phyloP scores from a whole-genome alignment of 1,140 invertebrate genomes.

The Paramacrobiotus metropolitanus region DNA sequence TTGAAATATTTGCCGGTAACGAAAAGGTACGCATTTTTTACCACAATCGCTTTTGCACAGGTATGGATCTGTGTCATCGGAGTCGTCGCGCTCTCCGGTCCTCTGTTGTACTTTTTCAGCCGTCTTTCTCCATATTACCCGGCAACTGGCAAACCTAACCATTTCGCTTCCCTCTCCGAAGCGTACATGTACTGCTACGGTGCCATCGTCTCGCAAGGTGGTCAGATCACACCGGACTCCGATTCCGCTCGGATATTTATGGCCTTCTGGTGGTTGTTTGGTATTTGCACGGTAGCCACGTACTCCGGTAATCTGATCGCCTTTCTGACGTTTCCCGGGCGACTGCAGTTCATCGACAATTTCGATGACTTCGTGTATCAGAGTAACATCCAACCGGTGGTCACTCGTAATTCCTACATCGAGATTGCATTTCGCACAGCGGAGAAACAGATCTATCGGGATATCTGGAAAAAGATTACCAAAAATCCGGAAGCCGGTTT shows the following conservation, averaged over 20 bases:
- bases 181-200: background rate
- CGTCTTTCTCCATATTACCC: background rate
- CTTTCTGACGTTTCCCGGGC: conserved; percentile 7
- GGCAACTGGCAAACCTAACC: background rate
- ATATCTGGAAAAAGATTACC: background rate
- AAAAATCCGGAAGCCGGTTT: background rate
- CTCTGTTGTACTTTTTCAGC: background rate
- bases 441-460: background rate
- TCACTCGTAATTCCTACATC: background rate
- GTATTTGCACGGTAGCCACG: conserved; percentile 7
- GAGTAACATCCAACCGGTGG: background rate
- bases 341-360: background rate
- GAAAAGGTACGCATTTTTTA: background rate
- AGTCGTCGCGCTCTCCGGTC: background rate
- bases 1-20: background rate
- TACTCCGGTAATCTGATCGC: conserved; percentile 10
- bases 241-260: conserved; percentile 6
- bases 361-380: background rate
- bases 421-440: background rate
- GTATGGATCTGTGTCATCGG: background rate
- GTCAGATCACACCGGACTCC: background rate
- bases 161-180: background rate
- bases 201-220: background rate
- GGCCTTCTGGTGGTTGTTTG: conserved; percentile 9
- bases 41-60: background rate